These are phyloP conservation scores for Dorcus parallelipipedus DNA, from an alignment of 2,888 invertebrate genomes.

Conservation along the genomic window DNA sequence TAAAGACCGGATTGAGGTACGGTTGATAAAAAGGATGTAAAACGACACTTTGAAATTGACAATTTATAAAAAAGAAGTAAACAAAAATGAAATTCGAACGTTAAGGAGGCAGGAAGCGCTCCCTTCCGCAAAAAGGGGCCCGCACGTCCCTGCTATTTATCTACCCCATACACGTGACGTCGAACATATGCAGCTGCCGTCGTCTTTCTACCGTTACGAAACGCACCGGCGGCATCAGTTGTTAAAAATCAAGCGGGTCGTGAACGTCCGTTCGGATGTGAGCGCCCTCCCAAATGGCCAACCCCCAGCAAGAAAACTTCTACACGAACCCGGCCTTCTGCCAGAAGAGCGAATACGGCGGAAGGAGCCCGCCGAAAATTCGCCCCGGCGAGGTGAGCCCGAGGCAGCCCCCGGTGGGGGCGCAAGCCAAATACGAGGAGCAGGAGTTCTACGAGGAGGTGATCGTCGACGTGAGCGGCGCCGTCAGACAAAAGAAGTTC, in stretches of 20 bases:
- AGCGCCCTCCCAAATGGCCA: conserved; percentile 26
- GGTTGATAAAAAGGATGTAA: too few species aligned
- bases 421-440: conserved; percentile 42
- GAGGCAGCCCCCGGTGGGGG: conserved; percentile 46
- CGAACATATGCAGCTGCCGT: conserved; percentile 46
- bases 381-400: conserved; percentile 31
- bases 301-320: conserved; percentile 49
- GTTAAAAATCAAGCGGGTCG: conserved; percentile 10
- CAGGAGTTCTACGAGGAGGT: conserved; percentile 49
- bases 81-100: too few species aligned
- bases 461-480: conserved; percentile 43
- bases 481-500: conserved; percentile 44
- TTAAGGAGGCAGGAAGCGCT: too few species aligned
- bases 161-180: conserved; percentile 48
- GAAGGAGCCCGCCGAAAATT: conserved; percentile 28
- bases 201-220: conserved; percentile 33
- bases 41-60: too few species aligned
- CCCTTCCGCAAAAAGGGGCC: not conserved
- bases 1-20: too few species aligned
- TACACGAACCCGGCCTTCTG: conserved; percentile 81
- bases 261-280: not conserved
- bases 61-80: too few species aligned
- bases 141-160: conserved; percentile 41
- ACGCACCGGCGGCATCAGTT: conserved; percentile 15
- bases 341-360: conserved; percentile 66